Percentiles rank a stretch among this genome's conserved stretches.
Conservation (phyloP, 2,797 vertebrate species). For the Tachyglossus aculeatus region DNA sequence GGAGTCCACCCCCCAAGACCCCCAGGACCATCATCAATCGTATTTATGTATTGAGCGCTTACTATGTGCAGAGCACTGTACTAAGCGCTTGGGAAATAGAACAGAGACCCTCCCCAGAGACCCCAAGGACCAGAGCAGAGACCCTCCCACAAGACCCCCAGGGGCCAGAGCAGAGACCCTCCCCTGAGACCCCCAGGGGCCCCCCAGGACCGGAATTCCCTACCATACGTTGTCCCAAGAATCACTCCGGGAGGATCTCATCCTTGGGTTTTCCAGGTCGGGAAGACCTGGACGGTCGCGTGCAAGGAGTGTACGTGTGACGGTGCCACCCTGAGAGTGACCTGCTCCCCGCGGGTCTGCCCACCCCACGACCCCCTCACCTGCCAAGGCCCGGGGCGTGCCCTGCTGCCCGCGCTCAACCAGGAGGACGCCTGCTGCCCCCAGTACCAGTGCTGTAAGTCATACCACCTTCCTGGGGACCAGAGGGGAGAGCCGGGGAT, state of each 20-base stretch:
- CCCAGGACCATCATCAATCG: too few relatives aligned
- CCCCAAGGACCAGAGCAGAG: too few relatives aligned
- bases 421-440: constrained; percentile 81
- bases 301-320: constrained; percentile 86
- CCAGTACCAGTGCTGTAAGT: constrained; percentile 79
- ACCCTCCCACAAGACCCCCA: too few relatives aligned
- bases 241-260: not conserved
- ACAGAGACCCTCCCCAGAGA: too few relatives aligned
- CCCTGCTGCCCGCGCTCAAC: constrained; percentile 67
- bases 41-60: too few relatives aligned
- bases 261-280: not conserved
- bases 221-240: not conserved
- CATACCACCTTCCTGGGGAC: too few relatives aligned
- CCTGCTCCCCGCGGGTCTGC: constrained; percentile 77
- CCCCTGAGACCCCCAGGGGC: not conserved
- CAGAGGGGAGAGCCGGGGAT: too few relatives aligned
- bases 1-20: too few relatives aligned
- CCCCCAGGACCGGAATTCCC: not conserved
- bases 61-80: too few relatives aligned
- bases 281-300: constrained; percentile 77
- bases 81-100: too few relatives aligned
- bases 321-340: constrained; percentile 65
- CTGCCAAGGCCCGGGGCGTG: constrained; percentile 79
- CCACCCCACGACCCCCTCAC: constrained; percentile 14
- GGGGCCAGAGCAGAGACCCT: too few relatives aligned